phyloP scores from a whole-genome alignment of 2,797 vertebrate species.

The Spinibarbus caldwelli region DNA sequence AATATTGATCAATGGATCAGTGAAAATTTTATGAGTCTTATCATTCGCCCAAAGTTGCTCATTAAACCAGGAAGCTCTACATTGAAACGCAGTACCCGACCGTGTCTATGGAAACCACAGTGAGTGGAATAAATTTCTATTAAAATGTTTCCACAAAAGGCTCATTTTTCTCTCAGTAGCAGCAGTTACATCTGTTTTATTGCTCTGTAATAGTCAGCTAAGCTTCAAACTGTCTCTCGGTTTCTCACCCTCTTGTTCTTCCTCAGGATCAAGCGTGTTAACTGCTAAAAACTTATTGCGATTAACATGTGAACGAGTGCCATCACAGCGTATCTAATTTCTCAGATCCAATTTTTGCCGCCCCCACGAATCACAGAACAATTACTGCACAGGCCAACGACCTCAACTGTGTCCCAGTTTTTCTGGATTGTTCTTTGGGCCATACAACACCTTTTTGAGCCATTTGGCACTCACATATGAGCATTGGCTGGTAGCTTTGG shows the following conservation, averaged over 20 bases:
- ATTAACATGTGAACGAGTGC: not conserved
- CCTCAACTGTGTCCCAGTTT: not conserved
- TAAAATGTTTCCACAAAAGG: constrained; percentile 13
- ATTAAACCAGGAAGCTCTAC: constrained; percentile 2
- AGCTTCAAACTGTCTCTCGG: not conserved
- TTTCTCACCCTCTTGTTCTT: not conserved
- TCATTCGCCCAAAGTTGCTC: not conserved
- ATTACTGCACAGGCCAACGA: constrained; percentile 8
- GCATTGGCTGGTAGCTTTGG: not conserved
- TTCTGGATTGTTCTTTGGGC: not conserved
- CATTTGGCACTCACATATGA: constrained; percentile 1
- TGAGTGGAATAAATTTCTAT: constrained; percentile 2
- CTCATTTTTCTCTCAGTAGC: not conserved
- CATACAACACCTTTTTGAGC: not conserved
- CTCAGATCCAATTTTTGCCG: not conserved
- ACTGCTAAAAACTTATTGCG: not conserved
- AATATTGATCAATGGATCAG: constrained; percentile 30
- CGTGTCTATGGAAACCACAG: constrained; percentile 39
- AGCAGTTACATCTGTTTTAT: constrained; percentile 10
- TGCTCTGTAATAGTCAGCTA: constrained; percentile 7
- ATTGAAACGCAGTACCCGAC: not conserved
- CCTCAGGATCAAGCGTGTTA: not conserved
- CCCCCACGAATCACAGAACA: constrained; percentile 22
- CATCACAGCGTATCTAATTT: not conserved
- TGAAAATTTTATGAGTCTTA: not conserved